These are phyloP conservation scores for Anhinga anhinga DNA, from an alignment of 2,113 vertebrate species.

Conservation along the genomic window DNA sequence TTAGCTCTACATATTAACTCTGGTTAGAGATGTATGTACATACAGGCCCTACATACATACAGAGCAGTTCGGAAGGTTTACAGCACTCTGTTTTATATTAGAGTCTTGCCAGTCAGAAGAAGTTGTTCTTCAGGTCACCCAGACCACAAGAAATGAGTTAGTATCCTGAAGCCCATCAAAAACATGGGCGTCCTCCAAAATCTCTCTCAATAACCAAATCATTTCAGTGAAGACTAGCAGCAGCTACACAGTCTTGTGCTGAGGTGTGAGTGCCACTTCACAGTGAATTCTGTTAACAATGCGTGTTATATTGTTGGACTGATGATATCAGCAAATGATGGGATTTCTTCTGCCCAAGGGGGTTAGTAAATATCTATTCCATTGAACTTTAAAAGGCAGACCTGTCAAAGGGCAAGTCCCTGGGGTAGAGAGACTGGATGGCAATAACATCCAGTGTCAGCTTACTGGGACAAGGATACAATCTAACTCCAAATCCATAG, in stretches of 20 bases:
- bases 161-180: background rate
- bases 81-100: background rate
- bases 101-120: background rate
- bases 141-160: background rate
- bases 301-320: constrained; percentile 14
- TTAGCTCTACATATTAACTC: background rate
- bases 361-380: constrained; percentile 38
- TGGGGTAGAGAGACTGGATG: constrained; percentile 17
- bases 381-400: constrained; percentile 54
- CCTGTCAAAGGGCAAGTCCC: constrained; percentile 38
- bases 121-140: background rate
- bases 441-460: constrained; percentile 45
- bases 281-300: background rate
- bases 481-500: constrained; percentile 17
- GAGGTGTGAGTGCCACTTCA: background rate
- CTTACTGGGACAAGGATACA: constrained; percentile 33
- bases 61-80: background rate
- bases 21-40: background rate
- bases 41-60: background rate
- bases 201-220: background rate
- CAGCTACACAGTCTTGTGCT: background rate
- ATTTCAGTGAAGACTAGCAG: background rate
- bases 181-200: background rate
- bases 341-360: constrained; percentile 30
- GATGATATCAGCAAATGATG: constrained; percentile 50